These are phyloP conservation scores for Zygaena filipendulae DNA, from an alignment of 2,888 invertebrate species.

Conservation along the genomic window DNA sequence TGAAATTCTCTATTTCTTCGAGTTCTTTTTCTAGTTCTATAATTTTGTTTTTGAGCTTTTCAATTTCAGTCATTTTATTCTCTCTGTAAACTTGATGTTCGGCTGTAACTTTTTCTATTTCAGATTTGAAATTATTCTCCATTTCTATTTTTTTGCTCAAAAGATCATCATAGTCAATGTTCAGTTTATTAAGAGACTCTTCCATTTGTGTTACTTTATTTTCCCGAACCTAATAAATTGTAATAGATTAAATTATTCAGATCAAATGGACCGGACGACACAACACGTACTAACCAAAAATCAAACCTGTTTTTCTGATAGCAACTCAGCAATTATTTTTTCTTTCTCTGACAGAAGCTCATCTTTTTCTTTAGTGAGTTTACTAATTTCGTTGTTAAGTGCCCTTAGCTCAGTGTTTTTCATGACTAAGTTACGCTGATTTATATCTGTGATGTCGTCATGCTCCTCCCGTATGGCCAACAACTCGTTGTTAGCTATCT, in stretches of 20 bases:
- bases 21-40: constrained; percentile 23
- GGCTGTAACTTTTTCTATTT: constrained; percentile 26
- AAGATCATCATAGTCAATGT: constrained; percentile 21
- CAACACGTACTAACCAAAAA: too few relatives aligned
- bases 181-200: constrained; percentile 20
- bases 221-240: constrained; percentile 44
- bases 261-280: constrained; percentile 9
- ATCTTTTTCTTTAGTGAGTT: constrained; percentile 22
- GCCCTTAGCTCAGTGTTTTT: constrained; percentile 39
- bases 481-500: constrained; percentile 43
- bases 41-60: constrained; percentile 29
- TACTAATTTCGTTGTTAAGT: constrained; percentile 30
- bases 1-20: too few relatives aligned
- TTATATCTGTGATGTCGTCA: constrained; percentile 27
- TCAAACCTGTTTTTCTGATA: constrained; percentile 46
- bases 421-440: constrained; percentile 28
- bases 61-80: constrained; percentile 30
- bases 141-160: constrained; percentile 25
- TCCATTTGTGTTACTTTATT: constrained; percentile 27
- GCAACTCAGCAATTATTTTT: constrained; percentile 22
- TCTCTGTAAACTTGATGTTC: constrained; percentile 24
- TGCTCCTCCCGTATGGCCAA: constrained; percentile 35
- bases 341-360: constrained; percentile 25
- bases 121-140: constrained; percentile 23
- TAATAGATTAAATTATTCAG: too few relatives aligned